Base-by-base conservation (phyloP, 2,888 invertebrate species). In the Frankliniella intonsa region DNA sequence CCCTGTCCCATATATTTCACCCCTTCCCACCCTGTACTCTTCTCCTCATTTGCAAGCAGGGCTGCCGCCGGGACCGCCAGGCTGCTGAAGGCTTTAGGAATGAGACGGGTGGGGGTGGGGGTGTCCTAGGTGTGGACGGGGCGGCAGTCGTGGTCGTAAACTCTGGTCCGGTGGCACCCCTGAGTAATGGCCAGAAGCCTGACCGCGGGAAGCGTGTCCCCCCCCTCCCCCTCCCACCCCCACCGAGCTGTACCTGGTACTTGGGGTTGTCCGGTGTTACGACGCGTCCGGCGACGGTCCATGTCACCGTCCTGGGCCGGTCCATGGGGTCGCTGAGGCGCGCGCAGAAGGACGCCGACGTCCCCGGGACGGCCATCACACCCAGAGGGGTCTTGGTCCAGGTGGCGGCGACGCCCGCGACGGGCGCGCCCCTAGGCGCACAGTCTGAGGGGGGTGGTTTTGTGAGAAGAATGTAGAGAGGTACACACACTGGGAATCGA, bases 321-420 rank as follows among this genome's bases (percentile, higher is more conserved):
- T 55, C 82, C 17, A 81, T 82, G 3, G 82, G 81, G 79, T 81
- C 82, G 62, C 88, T 88, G 82, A 91, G 87, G 84, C 90, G 88
- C 11, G 90, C 90, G 86, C 90, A 91, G 87, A 92, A 92, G 80
- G 89, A 88, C 0, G 89, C 91, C 27, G 89, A 88, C 50, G 88
- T 87, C 5, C 91, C 91, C 81, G 88, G 87, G 49, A 86, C 86
- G 0, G 89, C 89, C 22, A 90, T 87, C 55, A 90, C 88, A 8
- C 92, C 89, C 76, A 90, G 86, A 8, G 91, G 91, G 14, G 88
- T 87, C 86, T 92, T 92, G 3, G 89, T 87, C 85, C 92, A 89
- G 83, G 81, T 79, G 69, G 69, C 69, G 69, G 55, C 49, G 55
- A 22, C 83, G 80, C 38, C 38, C 38, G 69, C 81, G 62, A 82